Base-by-base conservation (phyloP, 2,797 vertebrate genomes). In the Sebastes minor region DNA sequence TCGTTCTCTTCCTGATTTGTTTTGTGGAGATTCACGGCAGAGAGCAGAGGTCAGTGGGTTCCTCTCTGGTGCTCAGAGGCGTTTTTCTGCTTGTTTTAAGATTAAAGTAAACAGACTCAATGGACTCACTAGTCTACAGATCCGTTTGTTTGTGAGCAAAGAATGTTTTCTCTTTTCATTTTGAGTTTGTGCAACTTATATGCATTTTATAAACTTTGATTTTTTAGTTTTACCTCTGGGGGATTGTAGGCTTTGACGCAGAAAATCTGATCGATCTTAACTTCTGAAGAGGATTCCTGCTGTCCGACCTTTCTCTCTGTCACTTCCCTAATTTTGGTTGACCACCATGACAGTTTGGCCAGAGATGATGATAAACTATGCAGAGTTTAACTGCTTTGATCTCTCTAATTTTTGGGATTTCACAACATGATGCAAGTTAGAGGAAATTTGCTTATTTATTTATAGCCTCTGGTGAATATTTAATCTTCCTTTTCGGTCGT, bases 361-460 rank as follows among this genome's bases (percentile, higher is more conserved):
- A 13, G 25, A 53, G 30, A 60, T 53, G 30, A 60, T 53, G 65
- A 78, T 62, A 14, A 61, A 74, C 25, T 25, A 4, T 61, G 20
- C 3, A 59, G 46, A 57, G 6, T 75, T 83, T 2, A 59, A 60
- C 59, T 38, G 30, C 65, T 82, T 76, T 84, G 30, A 86, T 81
- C 25, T 69, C 4, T 42, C 25, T 55, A 33, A n/a, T 72, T 78
- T 61, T 71, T 8, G 2, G 18, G 52, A 27, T 57, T 81, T 71
- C 23, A 70, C 30, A 76, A 66, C 53, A 28, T 86, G 84, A 83
- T 81, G 84, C 32, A 84, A 80, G 61, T 84, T 72, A 3, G 62
- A 74, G 53, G 71, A 85, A 84, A 85, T 74, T n/a, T 59, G 9
- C 68, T 84, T 55, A 74, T 74, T 82, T 76, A 86, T 88, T 86